These are phyloP conservation scores for Porites australiensis DNA, from an alignment of 64 coral and sea anemone genomes.

Conservation along the genomic window DNA sequence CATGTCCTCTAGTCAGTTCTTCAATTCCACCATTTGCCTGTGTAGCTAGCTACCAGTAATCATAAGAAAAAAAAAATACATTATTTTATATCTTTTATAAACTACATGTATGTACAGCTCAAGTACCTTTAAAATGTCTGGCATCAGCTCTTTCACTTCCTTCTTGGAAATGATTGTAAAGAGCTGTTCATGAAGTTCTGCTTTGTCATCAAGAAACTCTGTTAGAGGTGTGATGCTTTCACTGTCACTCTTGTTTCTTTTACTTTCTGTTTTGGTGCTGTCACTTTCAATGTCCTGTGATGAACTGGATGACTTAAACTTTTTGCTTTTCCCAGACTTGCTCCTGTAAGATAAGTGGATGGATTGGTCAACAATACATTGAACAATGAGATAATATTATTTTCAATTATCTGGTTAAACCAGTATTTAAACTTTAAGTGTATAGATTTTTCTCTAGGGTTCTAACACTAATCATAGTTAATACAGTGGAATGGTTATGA, in stretches of 20 bases:
- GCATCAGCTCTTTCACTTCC: slow-evolving; percentile 84
- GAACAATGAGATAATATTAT: too few species aligned
- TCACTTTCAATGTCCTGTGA: slow-evolving; percentile 28
- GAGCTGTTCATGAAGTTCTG: slow-evolving; percentile 73
- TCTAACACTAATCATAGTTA: too few species aligned
- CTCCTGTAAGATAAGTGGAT: not conserved
- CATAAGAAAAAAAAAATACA: too few species aligned
- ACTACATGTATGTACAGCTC: not conserved
- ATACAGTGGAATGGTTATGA: too few species aligned
- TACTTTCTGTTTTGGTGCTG: not conserved
- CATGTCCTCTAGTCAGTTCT: too few species aligned
- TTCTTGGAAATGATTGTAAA: slow-evolving; percentile 85
- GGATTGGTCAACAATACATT: too few species aligned
- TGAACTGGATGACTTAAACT: not conserved
- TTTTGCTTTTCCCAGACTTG: slow-evolving; percentile 24
- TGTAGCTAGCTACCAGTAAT: too few species aligned
- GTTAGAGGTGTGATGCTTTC: slow-evolving; percentile 64
- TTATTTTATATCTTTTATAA: not conserved
- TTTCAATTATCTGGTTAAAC: too few species aligned
- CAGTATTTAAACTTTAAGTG: too few species aligned
- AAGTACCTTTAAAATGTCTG: slow-evolving; percentile 71
- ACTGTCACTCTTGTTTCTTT: not conserved
- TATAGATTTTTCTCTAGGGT: too few species aligned
- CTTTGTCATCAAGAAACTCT: slow-evolving; percentile 70
- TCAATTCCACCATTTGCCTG: too few species aligned